Percentiles rank a stretch among this genome's conserved stretches.
phyloP scores from a whole-genome alignment of 2,888 invertebrate species.

The Drosophila glabriapex region DNA sequence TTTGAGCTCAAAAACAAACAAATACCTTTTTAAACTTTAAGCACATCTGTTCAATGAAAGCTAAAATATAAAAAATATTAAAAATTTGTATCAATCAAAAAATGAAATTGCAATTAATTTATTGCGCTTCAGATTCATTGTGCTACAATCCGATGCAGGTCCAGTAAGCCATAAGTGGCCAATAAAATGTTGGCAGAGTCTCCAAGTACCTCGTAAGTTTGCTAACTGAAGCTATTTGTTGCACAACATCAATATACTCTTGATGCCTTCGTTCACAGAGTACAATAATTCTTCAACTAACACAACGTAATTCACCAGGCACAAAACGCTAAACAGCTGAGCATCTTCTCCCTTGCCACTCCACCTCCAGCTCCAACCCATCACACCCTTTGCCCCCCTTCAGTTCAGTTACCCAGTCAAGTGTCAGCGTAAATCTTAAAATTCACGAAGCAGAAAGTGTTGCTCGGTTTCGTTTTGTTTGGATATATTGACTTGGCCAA shows the following conservation, averaged over 20 bases:
- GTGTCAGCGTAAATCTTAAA: slow-evolving; percentile 80
- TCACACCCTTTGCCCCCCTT: neutral
- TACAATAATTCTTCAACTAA: slow-evolving; percentile 49
- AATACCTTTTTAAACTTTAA: too few species aligned
- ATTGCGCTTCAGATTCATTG: too few species aligned
- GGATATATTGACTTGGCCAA: slow-evolving; percentile 66
- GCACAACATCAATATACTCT: neutral
- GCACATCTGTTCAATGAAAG: too few species aligned
- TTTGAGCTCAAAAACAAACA: neutral
- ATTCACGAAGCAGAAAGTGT: slow-evolving; percentile 75
- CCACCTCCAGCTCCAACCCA: neutral
- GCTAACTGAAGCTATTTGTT: neutral
- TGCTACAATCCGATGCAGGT: too few species aligned
- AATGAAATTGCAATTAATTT: too few species aligned
- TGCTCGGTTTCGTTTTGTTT: slow-evolving; percentile 50
- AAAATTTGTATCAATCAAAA: too few species aligned
- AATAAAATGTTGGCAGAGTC: too few species aligned
- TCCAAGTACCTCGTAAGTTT: neutral
- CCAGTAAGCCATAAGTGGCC: too few species aligned
- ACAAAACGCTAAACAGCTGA: slow-evolving; percentile 64
- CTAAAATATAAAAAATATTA: too few species aligned
- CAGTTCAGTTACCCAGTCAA: slow-evolving; percentile 43
- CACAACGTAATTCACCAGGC: slow-evolving; percentile 68
- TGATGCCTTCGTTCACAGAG: neutral
- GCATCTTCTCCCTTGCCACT: slow-evolving; percentile 17